phyloP scores from a whole-genome alignment of 2,888 invertebrate genomes.

The Temnothorax rugatulus region DNA sequence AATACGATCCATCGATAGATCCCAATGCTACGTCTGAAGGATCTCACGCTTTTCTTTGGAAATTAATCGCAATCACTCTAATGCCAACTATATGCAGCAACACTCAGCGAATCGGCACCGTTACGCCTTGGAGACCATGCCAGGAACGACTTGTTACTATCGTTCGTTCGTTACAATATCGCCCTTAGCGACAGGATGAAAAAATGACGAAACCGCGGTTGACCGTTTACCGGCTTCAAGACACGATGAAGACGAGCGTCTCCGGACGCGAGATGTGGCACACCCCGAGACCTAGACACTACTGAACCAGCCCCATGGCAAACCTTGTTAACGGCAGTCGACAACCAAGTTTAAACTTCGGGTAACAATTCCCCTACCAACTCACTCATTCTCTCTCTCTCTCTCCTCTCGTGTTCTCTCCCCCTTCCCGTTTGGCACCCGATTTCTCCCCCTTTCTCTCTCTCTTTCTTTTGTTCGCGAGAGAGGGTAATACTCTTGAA shows the following conservation, averaged over 20 bases:
- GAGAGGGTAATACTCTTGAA: conserved; percentile 44
- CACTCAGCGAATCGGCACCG: conserved; percentile 6
- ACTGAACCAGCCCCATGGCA: conserved; percentile 86
- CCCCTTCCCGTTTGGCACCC: conserved; percentile 59
- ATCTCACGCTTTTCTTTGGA: neutral
- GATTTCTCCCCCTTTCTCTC: conserved; percentile 63
- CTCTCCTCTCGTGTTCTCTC: conserved; percentile 68
- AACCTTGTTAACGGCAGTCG: conserved; percentile 86
- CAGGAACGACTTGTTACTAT: conserved; percentile 2
- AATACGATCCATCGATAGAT: conserved; percentile 2
- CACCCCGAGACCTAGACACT: conserved; percentile 85
- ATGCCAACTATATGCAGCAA: neutral
- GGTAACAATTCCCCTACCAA: conserved; percentile 85
- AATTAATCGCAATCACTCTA: conserved; percentile 35
- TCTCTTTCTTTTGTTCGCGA: conserved; percentile 37
- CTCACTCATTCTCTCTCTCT: conserved; percentile 68
- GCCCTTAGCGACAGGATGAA: neutral
- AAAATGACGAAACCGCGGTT: conserved; percentile 43
- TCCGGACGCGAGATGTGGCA: conserved; percentile 82
- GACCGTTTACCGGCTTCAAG: conserved; percentile 43
- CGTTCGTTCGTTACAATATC: neutral
- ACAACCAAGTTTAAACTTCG: conserved; percentile 86
- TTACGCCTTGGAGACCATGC: neutral
- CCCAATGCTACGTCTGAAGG: neutral
- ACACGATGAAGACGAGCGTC: conserved; percentile 68